Evolutionary conservation across 2,888 invertebrate species (phyloP).

Genomic region (Noctua fimbriata): DNA sequence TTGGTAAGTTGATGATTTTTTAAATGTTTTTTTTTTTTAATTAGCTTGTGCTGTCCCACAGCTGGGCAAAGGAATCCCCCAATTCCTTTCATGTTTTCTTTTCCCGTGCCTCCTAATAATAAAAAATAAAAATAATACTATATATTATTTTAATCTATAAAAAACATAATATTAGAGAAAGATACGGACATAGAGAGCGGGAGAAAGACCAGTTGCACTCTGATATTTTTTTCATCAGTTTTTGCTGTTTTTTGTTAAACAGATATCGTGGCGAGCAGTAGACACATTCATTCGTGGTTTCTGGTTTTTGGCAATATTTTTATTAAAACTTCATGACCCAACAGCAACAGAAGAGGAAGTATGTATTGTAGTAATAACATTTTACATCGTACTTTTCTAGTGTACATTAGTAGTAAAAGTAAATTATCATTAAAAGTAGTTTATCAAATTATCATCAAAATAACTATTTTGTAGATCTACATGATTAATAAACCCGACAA

Average conservation of each 20-base stretch:
- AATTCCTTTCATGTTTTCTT: too few relatives aligned
- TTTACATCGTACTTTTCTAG: not conserved
- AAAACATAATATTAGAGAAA: not conserved
- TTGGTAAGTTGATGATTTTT: too few relatives aligned
- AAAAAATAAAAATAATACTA: too few relatives aligned
- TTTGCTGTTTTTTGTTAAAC: not conserved
- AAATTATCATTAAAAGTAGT: too few relatives aligned
- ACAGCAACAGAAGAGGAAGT: not conserved
- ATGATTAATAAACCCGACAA: too few relatives aligned
- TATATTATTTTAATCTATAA: not conserved
- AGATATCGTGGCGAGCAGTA: conserved; percentile 4
- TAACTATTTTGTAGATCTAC: too few relatives aligned
- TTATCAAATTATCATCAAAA: too few relatives aligned
- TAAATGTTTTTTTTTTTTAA: not conserved
- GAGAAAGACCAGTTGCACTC: not conserved
- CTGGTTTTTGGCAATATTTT: not conserved
- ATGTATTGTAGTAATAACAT: not conserved
- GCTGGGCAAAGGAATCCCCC: too few relatives aligned
- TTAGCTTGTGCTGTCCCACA: too few relatives aligned
- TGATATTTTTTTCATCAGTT: not conserved
- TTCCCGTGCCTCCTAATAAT: too few relatives aligned
- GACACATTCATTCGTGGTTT: not conserved
- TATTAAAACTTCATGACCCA: not conserved
- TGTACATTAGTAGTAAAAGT: not conserved
- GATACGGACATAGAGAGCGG: too few relatives aligned